These are phyloP conservation scores for Nibea coibor DNA, from an alignment of 2,113 vertebrate genomes.

Conservation along the genomic window DNA sequence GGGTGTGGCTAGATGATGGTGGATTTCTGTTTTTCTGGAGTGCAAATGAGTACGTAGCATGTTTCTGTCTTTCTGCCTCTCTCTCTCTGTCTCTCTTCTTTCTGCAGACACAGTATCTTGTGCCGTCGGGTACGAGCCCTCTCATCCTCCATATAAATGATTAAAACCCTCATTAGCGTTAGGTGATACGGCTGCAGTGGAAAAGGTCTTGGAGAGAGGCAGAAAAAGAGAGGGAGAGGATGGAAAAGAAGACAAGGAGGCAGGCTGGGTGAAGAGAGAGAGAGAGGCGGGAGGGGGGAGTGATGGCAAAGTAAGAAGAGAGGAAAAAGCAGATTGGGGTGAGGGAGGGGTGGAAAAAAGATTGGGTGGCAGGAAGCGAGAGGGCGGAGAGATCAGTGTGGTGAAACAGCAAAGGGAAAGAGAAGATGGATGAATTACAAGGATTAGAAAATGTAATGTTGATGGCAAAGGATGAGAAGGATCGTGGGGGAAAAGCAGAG, in stretches of 20 bases:
- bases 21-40: background rate
- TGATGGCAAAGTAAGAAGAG: constrained; percentile 1
- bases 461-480: constrained; percentile 30
- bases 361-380: constrained; percentile 47
- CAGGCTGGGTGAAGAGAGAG: background rate
- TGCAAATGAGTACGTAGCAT: background rate
- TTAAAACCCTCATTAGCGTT: constrained; percentile 75
- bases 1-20: background rate
- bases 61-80: constrained; percentile 3
- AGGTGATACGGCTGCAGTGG: constrained; percentile 71
- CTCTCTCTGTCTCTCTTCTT: constrained; percentile 19
- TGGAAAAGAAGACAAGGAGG: constrained; percentile 45
- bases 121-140: constrained; percentile 32
- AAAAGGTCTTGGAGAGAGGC: constrained; percentile 27
- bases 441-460: constrained; percentile 35
- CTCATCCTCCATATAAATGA: constrained; percentile 71
- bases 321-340: constrained; percentile 40
- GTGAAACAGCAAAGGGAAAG: constrained; percentile 27
- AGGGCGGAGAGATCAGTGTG: constrained; percentile 28
- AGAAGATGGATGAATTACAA: constrained; percentile 47
- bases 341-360: constrained; percentile 53
- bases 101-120: constrained; percentile 49
- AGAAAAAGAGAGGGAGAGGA: constrained; percentile 6
- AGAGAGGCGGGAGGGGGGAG: background rate
- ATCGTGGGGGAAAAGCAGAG: background rate